These are phyloP conservation scores for Acrossocheilus fasciatus DNA, from an alignment of 2,797 vertebrate species.

Conservation along the genomic window DNA sequence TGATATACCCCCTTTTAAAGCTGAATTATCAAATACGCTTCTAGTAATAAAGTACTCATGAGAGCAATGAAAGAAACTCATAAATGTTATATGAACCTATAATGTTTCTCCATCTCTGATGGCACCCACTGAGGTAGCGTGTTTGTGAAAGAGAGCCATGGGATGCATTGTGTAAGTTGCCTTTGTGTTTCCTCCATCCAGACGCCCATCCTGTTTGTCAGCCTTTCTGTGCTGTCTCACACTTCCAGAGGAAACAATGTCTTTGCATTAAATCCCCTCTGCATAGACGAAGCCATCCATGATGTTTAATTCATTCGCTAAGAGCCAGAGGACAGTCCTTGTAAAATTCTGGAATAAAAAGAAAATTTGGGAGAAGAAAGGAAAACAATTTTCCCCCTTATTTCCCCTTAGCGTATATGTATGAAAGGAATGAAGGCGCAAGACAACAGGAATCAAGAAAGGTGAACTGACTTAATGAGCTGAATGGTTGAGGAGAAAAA, in stretches of 20 bases:
- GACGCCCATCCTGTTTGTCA: slow-evolving; percentile 50
- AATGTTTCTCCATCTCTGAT: slow-evolving; percentile 41
- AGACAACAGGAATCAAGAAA: slow-evolving; percentile 52
- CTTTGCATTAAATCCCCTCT: slow-evolving; percentile 61
- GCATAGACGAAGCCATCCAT: slow-evolving; percentile 65
- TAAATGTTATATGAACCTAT: slow-evolving; percentile 32
- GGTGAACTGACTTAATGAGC: slow-evolving; percentile 62
- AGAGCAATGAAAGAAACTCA: slow-evolving; percentile 42
- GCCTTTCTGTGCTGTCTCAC: slow-evolving; percentile 21
- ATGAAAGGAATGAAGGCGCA: slow-evolving; percentile 44
- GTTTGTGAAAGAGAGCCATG: slow-evolving; percentile 53
- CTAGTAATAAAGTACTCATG: slow-evolving; percentile 25
- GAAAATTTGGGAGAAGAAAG: slow-evolving; percentile 51
- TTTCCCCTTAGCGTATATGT: slow-evolving; percentile 51
- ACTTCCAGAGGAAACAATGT: slow-evolving; percentile 48
- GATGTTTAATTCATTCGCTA: slow-evolving; percentile 75
- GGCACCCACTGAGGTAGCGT: slow-evolving; percentile 25
- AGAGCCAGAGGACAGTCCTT: slow-evolving; percentile 62
- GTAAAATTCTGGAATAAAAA: slow-evolving; percentile 30
- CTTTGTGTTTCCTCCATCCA: slow-evolving; percentile 53
- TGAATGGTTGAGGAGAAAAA: slow-evolving; percentile 42
- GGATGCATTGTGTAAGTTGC: slow-evolving; percentile 63
- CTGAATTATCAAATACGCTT: slow-evolving; percentile 36
- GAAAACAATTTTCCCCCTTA: slow-evolving; percentile 56
- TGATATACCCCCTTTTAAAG: slow-evolving; percentile 31